Percentiles rank a stretch among this genome's conserved stretches.
These are phyloP conservation scores for Kryphioiulus occultus DNA, from an alignment of 2,888 invertebrate species.

Conservation along the genomic window DNA sequence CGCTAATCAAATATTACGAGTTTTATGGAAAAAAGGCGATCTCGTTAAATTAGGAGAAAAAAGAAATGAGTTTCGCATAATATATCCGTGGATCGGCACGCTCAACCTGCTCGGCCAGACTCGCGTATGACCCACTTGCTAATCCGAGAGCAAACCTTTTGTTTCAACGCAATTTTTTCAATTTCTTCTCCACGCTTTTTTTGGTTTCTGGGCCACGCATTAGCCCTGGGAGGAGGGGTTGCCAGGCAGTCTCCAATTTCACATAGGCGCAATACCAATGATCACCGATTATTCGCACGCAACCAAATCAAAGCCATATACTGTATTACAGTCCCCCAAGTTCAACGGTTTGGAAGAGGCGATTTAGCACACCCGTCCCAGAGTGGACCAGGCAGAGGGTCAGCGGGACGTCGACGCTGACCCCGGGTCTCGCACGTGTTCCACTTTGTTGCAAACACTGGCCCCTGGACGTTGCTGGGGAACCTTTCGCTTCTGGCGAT, in stretches of 20 bases:
- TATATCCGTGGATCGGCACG: background rate
- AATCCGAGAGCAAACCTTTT: background rate
- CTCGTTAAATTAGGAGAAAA: background rate
- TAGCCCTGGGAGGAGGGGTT: background rate
- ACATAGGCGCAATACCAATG: background rate
- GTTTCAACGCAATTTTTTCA: background rate
- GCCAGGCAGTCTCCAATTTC: background rate
- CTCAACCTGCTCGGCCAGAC: background rate
- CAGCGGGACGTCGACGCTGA: background rate
- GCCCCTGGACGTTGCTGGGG: too few relatives aligned
- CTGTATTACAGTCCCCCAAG: background rate
- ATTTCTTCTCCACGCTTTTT: background rate
- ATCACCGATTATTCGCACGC: background rate
- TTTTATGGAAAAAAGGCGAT: constrained; percentile 18
- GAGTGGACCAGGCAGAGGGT: background rate
- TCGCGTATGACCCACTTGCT: background rate
- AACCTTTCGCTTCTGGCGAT: too few relatives aligned
- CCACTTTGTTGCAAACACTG: too few relatives aligned
- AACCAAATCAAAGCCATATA: too few relatives aligned
- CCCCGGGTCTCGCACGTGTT: background rate
- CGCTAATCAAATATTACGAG: constrained; percentile 20
- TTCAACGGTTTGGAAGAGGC: background rate
- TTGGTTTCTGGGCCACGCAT: background rate
- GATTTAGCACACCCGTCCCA: background rate
- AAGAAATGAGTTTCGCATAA: background rate